Evolutionary conservation across 2,797 vertebrate genomes (phyloP).

Genomic region (Merluccius polli): DNA sequence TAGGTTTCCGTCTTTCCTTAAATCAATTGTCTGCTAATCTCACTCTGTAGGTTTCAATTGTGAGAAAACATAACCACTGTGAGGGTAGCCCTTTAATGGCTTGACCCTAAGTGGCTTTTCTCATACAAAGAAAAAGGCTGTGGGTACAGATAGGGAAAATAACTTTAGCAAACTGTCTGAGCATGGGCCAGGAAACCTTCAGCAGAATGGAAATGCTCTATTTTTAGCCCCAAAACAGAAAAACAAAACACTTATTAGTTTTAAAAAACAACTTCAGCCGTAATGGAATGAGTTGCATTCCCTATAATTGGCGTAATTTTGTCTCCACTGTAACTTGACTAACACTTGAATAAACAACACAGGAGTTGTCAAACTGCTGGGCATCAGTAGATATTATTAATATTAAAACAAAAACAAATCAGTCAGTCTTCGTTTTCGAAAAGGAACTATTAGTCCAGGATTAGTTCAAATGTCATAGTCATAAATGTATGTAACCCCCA

Average conservation of each 20-base stretch:
- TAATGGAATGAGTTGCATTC: background rate
- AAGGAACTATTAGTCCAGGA: background rate
- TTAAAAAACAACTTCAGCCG: background rate
- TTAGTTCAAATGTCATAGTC: background rate
- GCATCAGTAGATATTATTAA: background rate
- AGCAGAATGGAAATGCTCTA: background rate
- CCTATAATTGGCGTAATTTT: background rate
- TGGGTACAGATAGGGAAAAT: constrained; percentile 38
- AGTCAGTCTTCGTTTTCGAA: background rate
- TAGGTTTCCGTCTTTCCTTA: constrained; percentile 81
- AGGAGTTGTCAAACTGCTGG: background rate
- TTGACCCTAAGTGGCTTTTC: constrained; percentile 70
- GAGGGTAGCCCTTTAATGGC: constrained; percentile 57
- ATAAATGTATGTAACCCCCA: background rate
- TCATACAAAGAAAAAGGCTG: constrained; percentile 62
- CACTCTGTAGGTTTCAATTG: constrained; percentile 79
- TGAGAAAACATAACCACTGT: constrained; percentile 76
- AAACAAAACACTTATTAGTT: background rate
- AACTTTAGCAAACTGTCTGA: constrained; percentile 33
- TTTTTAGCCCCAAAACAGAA: background rate
- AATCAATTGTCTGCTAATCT: constrained; percentile 93
- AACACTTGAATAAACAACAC: background rate
- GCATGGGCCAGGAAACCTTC: background rate
- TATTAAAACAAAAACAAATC: background rate
- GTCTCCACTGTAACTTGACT: background rate